Evolutionary conservation across 2,113 vertebrate species (phyloP), one percentile per base, ranked within the genome.

Genomic region (Thomomys bottae): DNA sequence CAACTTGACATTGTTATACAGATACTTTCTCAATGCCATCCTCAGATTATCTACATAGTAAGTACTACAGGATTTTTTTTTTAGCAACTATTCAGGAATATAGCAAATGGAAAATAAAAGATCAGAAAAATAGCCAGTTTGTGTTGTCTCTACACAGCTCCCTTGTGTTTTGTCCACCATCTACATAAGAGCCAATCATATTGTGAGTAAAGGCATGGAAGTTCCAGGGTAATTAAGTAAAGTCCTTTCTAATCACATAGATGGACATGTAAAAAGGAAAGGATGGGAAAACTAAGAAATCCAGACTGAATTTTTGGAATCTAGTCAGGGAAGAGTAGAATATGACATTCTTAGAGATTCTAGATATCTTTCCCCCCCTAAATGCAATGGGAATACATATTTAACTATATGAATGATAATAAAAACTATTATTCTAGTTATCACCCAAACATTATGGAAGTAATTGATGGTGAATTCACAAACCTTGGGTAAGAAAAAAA

Each of bases 181-280:
- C 49, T 54, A 54, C 14, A 15, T 54, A 54, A 15, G 15, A 15
- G 49, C 89, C 91, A 92, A 75, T 94, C 91, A 94, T 87, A 96
- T 94, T 30, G 93, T 81, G 34, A 88, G 2, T 20, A 36, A 64
- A 92, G 42, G 72, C 36, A 63, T 91, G 73, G 32, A 84, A 93
- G 30, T 34, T 61, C 54, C 38, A 36, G 14, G 40, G 87, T 26
- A 79, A 59, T 85, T 78, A 63, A 40, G 42, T 34, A 88, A 84
- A 93, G 66, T 28, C 8, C 6, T 90, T 85, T 87, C 23, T 30
- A 90, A 84, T 40, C 49, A 89, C 11, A 67, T 61, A 26, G 59
- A 77, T 49, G 71, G n/a, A 89, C 59, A 9, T 28, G 36, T 57
- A 40, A 20, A 77, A 71, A 68, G 15, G 34, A 14, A 82, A 61